phyloP scores from a whole-genome alignment of 92 coral and sea anemone genomes.

The Porites evermanni region DNA sequence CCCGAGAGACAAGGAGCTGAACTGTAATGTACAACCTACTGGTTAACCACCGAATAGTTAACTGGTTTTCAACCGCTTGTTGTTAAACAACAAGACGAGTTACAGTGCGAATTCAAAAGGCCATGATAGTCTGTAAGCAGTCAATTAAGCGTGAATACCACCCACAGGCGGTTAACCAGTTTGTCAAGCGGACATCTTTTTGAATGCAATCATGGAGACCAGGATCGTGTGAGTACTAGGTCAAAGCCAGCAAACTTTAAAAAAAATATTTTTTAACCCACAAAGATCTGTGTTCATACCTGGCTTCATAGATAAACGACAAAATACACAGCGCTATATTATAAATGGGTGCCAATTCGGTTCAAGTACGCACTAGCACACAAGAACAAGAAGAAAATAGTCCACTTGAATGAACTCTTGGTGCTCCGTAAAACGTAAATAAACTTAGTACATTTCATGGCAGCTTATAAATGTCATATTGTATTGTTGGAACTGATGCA shows the following conservation, averaged over 20 bases:
- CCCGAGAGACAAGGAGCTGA: background rate
- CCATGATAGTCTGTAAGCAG: slow-evolving; percentile 19
- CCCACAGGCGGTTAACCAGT: slow-evolving; percentile 18
- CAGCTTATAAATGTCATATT: too few relatives aligned
- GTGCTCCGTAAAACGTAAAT: too few relatives aligned
- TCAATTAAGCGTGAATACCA: slow-evolving; percentile 29
- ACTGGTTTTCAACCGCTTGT: slow-evolving; percentile 11
- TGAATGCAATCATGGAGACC: background rate
- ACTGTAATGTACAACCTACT: background rate
- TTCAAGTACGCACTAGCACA: too few relatives aligned
- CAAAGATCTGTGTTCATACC: too few relatives aligned
- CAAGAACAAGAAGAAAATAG: too few relatives aligned
- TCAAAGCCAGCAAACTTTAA: background rate
- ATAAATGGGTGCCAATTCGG: too few relatives aligned
- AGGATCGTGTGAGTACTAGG: slow-evolving; percentile 13
- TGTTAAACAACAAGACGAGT: slow-evolving; percentile 21
- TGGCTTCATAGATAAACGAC: too few relatives aligned
- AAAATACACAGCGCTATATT: too few relatives aligned
- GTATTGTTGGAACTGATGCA: too few relatives aligned
- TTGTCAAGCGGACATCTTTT: background rate
- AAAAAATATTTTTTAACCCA: background rate
- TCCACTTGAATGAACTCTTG: too few relatives aligned
- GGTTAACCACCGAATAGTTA: background rate
- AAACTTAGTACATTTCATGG: too few relatives aligned
- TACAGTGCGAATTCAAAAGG: slow-evolving; percentile 15